Percentiles rank a stretch among this genome's conserved stretches.
Conservation (phyloP, 2,888 invertebrate genomes). For the Hanleya hanleyi region DNA sequence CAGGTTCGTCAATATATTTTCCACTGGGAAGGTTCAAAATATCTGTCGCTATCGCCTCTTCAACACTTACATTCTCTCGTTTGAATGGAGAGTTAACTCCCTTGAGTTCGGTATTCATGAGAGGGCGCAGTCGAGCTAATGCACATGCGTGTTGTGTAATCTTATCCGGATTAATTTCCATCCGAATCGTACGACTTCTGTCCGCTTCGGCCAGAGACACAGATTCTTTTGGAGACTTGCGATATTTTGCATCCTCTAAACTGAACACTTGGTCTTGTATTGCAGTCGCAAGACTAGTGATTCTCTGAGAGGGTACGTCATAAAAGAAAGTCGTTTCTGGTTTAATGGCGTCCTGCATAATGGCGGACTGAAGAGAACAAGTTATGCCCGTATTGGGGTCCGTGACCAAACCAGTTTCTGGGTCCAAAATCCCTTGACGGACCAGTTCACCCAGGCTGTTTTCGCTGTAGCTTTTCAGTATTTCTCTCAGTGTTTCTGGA, state of each 20-base stretch:
- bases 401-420: conserved; percentile 73
- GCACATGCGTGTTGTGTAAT: conserved; percentile 56
- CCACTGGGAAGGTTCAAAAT: conserved; percentile 57
- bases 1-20: conserved; percentile 47
- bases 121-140: conserved; percentile 52
- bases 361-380: conserved; percentile 71
- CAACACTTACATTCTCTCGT: conserved; percentile 80
- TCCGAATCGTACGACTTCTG: conserved; percentile 87
- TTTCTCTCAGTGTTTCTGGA: conserved; percentile 52
- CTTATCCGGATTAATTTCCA: conserved; percentile 52
- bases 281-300: conserved; percentile 57
- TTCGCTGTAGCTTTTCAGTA: conserved; percentile 60
- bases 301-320: conserved; percentile 53
- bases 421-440: conserved; percentile 73
- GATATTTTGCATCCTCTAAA: conserved; percentile 55
- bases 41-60: conserved; percentile 67
- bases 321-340: conserved; percentile 61
- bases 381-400: conserved; percentile 72
- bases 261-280: conserved; percentile 48
- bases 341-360: conserved; percentile 55
- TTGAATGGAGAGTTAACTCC: conserved; percentile 83
- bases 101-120: conserved; percentile 79
- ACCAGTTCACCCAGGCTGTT: conserved; percentile 57
- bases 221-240: conserved; percentile 83
- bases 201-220: conserved; percentile 95